Percentiles rank a stretch among this genome's conserved stretches.
Evolutionary conservation across 1,140 invertebrate genomes (phyloP).

Genomic region (Drusus annulatus): DNA sequence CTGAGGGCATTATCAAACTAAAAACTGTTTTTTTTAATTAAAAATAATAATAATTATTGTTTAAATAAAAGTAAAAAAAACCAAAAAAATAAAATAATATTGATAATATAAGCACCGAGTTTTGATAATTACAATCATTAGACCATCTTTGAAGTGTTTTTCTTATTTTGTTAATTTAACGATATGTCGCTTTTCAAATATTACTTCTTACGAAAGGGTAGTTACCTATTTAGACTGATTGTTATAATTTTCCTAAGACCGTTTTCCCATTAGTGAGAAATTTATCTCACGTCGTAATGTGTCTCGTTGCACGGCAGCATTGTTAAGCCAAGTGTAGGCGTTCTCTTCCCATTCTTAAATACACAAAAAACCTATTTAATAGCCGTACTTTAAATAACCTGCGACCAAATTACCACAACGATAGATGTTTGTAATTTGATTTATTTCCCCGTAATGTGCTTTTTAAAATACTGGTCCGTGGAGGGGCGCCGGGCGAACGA

Average conservation of each 20-base stretch:
- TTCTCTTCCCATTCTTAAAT: slow-evolving; percentile 31
- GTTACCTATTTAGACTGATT: not conserved
- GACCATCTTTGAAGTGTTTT: too few relatives aligned
- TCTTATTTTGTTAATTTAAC: too few relatives aligned
- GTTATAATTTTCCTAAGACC: slow-evolving; percentile 1
- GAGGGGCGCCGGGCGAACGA: slow-evolving; percentile 35
- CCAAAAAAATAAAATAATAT: too few relatives aligned
- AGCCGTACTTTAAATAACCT: slow-evolving; percentile 49
- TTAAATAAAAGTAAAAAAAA: too few relatives aligned
- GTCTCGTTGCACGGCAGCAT: slow-evolving; percentile 21
- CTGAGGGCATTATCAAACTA: too few relatives aligned
- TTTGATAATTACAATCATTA: too few relatives aligned
- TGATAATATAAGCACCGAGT: too few relatives aligned
- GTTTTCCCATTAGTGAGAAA: slow-evolving; percentile 17
- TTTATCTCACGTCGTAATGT: slow-evolving; percentile 24
- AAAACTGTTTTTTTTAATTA: too few relatives aligned
- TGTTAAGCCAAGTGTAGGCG: slow-evolving; percentile 33
- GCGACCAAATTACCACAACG: slow-evolving; percentile 54
- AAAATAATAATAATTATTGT: too few relatives aligned
- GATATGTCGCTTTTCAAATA: not conserved
- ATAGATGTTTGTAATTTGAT: slow-evolving; percentile 57
- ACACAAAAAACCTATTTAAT: slow-evolving; percentile 42
- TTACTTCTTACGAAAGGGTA: not conserved
- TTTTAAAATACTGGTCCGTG: slow-evolving; percentile 49
- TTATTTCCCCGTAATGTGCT: slow-evolving; percentile 57